A percentile compares a stretch with the other conserved stretches of the same genome.
Evolutionary conservation across 92 coral and sea anemone species (phyloP).

Genomic region (Epizoanthus fatuus): DNA sequence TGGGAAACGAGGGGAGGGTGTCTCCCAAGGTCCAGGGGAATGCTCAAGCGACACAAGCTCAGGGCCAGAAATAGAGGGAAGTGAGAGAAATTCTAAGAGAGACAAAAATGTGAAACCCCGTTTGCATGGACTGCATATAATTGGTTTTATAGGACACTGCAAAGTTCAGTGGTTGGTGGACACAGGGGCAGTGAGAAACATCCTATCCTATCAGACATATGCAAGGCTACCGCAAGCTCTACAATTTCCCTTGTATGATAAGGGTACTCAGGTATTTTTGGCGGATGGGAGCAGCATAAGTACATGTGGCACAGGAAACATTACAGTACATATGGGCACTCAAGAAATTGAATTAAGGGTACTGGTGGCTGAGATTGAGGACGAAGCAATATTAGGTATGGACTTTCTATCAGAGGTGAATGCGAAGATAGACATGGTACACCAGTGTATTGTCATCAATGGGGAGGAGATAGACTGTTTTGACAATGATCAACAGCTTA

Average conservation of each 20-base stretch:
- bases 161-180: conserved; percentile 38
- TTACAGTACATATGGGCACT: conserved; percentile 39
- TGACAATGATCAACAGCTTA: conserved; percentile 15
- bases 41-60: conserved; percentile 18
- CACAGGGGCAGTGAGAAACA: conserved; percentile 32
- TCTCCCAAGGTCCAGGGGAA: conserved; percentile 22
- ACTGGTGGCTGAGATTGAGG: conserved; percentile 50
- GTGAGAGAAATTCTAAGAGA: background rate
- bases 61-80: background rate
- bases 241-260: conserved; percentile 32
- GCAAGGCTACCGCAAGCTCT: conserved; percentile 6
- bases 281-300: conserved; percentile 19
- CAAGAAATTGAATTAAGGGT: conserved; percentile 46
- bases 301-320: background rate
- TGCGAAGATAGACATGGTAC: conserved; percentile 35
- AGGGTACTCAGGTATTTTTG: conserved; percentile 35
- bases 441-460: no score
- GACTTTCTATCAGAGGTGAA: conserved; percentile 44
- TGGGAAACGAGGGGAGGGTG: conserved; percentile 41
- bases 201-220: conserved; percentile 14
- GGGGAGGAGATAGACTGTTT: conserved; percentile 28
- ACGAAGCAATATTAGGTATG: conserved; percentile 37
- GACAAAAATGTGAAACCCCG: background rate
- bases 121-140: conserved; percentile 15
- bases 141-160: conserved; percentile 34